These are phyloP conservation scores for Epinotia brunnichana DNA, from an alignment of 2,888 invertebrate genomes.

Conservation along the genomic window DNA sequence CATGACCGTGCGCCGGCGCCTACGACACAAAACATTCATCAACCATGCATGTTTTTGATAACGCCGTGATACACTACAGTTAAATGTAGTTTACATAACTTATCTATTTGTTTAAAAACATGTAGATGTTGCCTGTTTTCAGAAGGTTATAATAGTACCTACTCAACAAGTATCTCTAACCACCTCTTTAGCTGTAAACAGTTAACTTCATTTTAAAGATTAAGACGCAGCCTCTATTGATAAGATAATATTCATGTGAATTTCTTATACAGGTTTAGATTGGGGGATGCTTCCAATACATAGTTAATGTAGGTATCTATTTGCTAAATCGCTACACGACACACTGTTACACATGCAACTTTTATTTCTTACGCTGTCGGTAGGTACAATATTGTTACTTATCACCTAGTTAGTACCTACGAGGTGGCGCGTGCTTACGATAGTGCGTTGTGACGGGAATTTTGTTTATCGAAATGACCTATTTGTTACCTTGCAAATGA, in stretches of 20 bases:
- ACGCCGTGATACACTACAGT: constrained; percentile 21
- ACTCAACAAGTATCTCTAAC: too few relatives aligned
- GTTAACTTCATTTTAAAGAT: too few relatives aligned
- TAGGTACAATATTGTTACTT: background rate
- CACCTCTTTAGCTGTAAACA: too few relatives aligned
- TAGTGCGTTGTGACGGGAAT: background rate
- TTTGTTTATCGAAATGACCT: background rate
- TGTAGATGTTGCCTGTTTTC: background rate
- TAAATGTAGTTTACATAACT: constrained; percentile 17
- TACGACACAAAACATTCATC: constrained; percentile 20
- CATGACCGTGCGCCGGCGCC: constrained; percentile 54
- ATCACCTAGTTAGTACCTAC: too few relatives aligned
- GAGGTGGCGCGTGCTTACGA: background rate
- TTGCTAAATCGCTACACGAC: background rate
- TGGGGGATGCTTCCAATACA: background rate
- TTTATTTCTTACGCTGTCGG: background rate
- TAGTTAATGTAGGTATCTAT: background rate
- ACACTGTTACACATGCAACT: background rate
- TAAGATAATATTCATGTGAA: too few relatives aligned
- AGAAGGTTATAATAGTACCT: background rate
- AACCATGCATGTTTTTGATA: constrained; percentile 30
- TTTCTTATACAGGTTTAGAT: too few relatives aligned
- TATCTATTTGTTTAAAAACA: constrained; percentile 16
- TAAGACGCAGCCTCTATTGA: too few relatives aligned
- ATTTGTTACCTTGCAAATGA: constrained; percentile 21